Conservation (phyloP, 2,888 invertebrate species). For the Pardosa pseudoannulata region DNA sequence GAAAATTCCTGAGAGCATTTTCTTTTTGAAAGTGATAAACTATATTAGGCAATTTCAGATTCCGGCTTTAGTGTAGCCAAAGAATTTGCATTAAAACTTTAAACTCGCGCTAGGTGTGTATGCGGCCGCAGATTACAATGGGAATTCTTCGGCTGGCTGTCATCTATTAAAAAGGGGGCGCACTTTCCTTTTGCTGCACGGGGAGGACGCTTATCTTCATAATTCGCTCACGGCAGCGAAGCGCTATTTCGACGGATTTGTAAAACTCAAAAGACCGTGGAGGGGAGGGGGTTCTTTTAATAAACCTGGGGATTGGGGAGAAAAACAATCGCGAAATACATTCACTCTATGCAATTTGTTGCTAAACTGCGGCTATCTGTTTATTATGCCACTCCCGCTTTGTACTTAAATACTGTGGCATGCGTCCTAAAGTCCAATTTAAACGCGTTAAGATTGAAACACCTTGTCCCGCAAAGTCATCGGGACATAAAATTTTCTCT, state of each 20-base stretch:
- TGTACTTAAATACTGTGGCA: background rate
- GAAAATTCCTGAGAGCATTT: constrained; percentile 48
- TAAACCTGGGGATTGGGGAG: constrained; percentile 7
- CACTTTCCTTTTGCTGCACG: constrained; percentile 21
- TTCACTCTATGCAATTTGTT: background rate
- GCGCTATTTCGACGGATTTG: constrained; percentile 41
- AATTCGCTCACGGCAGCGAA: constrained; percentile 23
- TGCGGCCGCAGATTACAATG: constrained; percentile 43
- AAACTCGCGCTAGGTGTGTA: constrained; percentile 41
- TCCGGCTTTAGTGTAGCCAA: constrained; percentile 52
- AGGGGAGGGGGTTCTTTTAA: background rate
- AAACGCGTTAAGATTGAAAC: background rate
- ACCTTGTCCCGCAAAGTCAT: background rate
- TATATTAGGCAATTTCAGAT: constrained; percentile 62
- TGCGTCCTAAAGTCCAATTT: background rate
- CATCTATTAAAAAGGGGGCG: constrained; percentile 60
- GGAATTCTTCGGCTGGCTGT: constrained; percentile 58
- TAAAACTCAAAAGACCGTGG: constrained; percentile 39
- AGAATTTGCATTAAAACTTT: constrained; percentile 71
- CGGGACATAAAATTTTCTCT: background rate
- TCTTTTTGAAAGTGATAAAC: constrained; percentile 67
- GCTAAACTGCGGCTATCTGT: constrained; percentile 10
- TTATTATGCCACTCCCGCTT: background rate
- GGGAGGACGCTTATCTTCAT: constrained; percentile 36
- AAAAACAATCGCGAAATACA: background rate